Evolutionary conservation across 2,113 vertebrate genomes (phyloP), one percentile per base, ranked within the genome.

Genomic region (Calidris pugnax): DNA sequence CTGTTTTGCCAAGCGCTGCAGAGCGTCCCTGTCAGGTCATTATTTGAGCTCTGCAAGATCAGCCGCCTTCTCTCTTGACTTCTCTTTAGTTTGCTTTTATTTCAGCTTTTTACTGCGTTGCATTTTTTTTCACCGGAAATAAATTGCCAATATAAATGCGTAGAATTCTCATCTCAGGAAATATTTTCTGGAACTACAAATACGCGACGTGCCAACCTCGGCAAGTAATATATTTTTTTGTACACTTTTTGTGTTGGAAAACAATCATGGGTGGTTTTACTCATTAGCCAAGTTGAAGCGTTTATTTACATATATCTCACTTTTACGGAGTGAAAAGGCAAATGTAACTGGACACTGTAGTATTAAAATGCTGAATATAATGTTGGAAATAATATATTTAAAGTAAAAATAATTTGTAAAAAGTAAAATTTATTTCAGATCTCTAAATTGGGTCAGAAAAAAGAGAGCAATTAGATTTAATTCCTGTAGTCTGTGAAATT

Each of bases 381-480:
- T 59, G 7, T 74, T 87, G 45, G 27, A 81, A 91, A 53, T 78
- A 45, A 35, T 78, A 85, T 96, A 97, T 93, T 94, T 86, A 91
- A 64, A 66, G 93, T 91, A 39, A 69, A 90, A 95, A 93, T 13
- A 80, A 69, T 95, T 97, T 91, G 80, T 74, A 26, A 94, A 94
- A 84, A 60, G 59, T 67, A 82, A 77, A 85, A 56, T 91, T 39
- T 85, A 84, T 95, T 96, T 96, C 76, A 64, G 69, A 90, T 22
- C 41, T 93, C 72, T 83, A 87, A 60, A 86, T 76, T 94, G 84
- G 81, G 4, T 50, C 63, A 84, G 89, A 83, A 90, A 90, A 57
- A 60, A 53, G 18, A 4, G 13, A 41, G 9, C 30, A 67, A 41
- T 85, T 94, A 9, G 30, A 9, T 74, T 86, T 64, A 35, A 72